Conservation (phyloP, 2,113 vertebrate species). For the Zapornia atra region DNA sequence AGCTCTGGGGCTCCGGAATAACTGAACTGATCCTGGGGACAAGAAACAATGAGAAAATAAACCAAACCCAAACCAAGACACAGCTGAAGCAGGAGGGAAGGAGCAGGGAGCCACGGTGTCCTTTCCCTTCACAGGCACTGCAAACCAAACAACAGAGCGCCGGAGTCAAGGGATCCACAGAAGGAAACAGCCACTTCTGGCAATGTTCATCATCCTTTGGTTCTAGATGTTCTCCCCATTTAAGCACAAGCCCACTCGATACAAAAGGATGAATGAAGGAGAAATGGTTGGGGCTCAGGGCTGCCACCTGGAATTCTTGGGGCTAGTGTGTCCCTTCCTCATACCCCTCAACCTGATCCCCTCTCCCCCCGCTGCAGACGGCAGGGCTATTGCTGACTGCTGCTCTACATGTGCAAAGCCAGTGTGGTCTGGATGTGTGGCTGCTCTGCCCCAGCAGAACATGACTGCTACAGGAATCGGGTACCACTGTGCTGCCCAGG, state of each 20-base stretch:
- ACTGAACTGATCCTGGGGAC: not conserved
- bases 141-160: not conserved
- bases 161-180: not conserved
- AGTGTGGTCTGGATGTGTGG: accelerated
- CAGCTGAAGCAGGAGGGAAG: not conserved
- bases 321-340: not conserved
- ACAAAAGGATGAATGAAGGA: not conserved
- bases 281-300: not conserved
- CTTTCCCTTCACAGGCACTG: not conserved
- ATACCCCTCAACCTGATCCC: not conserved
- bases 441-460: not conserved
- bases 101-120: not conserved
- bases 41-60: not conserved
- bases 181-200: not conserved
- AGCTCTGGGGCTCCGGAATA: not conserved
- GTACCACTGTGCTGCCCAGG: accelerated
- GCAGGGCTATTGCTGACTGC: not conserved
- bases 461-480: accelerated
- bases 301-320: not conserved
- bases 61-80: not conserved
- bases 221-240: not conserved
- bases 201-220: not conserved
- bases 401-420: not conserved
- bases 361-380: not conserved
- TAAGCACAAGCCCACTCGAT: not conserved